Conservation (phyloP, 2,888 invertebrate species). For the Isotomurus palustris region DNA sequence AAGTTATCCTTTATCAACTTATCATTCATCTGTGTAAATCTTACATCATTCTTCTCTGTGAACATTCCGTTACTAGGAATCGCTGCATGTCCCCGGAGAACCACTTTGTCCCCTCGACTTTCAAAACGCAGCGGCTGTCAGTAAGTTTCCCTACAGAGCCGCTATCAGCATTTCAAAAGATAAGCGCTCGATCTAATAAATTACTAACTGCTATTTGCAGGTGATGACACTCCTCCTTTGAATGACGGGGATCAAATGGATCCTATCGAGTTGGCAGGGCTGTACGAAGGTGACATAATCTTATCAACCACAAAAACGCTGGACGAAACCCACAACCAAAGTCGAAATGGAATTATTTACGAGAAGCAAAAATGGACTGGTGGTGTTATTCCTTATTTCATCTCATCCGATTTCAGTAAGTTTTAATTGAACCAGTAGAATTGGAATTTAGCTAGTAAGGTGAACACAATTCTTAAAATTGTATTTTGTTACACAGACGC, state of each 20-base stretch:
- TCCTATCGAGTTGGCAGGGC: conserved; percentile 43
- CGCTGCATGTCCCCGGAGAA: conserved; percentile 46
- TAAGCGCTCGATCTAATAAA: neutral
- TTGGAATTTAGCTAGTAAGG: no score
- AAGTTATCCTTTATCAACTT: no score
- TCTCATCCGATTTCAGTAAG: conserved; percentile 47
- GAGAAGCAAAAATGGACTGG: conserved; percentile 46
- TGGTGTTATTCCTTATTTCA: conserved; percentile 48
- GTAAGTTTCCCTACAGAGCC: neutral
- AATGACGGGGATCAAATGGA: conserved; percentile 21
- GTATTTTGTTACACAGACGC: conserved; percentile 14
- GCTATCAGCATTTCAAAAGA: neutral
- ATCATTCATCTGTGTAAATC: neutral
- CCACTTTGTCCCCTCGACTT: conserved; percentile 48
- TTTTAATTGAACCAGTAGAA: neutral
- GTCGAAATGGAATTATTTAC: conserved; percentile 47
- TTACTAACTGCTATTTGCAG: neutral
- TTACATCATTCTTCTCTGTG: neutral
- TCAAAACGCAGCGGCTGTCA: conserved; percentile 44
- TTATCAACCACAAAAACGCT: conserved; percentile 11
- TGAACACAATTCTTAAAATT: neutral
- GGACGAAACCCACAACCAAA: neutral
- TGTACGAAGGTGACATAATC: conserved; percentile 44
- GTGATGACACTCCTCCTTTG: conserved; percentile 27
- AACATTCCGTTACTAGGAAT: conserved; percentile 18